phyloP scores from a whole-genome alignment of 2,888 invertebrate genomes.

The Syritta pipiens region DNA sequence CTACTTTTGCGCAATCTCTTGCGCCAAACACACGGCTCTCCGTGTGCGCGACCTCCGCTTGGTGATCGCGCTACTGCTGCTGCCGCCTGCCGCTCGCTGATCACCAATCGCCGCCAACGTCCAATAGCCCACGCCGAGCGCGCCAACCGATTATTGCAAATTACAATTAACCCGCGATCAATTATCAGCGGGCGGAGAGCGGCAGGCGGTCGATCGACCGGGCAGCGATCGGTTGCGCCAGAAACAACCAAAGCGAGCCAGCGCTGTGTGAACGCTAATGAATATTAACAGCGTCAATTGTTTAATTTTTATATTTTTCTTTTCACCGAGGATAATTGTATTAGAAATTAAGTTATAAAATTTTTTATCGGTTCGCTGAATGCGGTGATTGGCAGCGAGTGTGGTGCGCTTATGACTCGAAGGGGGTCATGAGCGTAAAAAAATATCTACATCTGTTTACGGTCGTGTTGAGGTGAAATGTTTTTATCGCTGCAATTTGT shows the following conservation, averaged over 20 bases:
- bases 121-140: constrained; percentile 37
- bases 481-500: neutral
- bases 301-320: constrained; percentile 30
- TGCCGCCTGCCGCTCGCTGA: too few relatives aligned
- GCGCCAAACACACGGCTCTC: neutral
- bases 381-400: constrained; percentile 18
- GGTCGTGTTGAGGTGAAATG: neutral
- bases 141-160: constrained; percentile 48
- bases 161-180: constrained; percentile 66
- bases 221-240: too few relatives aligned
- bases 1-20: constrained; percentile 53
- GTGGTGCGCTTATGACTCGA: neutral
- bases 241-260: neutral
- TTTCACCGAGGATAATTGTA: constrained; percentile 22
- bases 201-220: neutral
- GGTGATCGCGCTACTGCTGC: constrained; percentile 17
- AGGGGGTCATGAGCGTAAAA: neutral
- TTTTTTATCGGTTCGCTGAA: constrained; percentile 21
- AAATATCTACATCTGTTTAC: neutral
- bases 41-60: neutral
- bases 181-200: constrained; percentile 28
- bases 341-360: constrained; percentile 54
- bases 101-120: constrained; percentile 31
- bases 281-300: constrained; percentile 56
- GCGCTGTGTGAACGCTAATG: constrained; percentile 27